phyloP scores from a whole-genome alignment of 1,140 invertebrate genomes.

The Zaprionus taronus region DNA sequence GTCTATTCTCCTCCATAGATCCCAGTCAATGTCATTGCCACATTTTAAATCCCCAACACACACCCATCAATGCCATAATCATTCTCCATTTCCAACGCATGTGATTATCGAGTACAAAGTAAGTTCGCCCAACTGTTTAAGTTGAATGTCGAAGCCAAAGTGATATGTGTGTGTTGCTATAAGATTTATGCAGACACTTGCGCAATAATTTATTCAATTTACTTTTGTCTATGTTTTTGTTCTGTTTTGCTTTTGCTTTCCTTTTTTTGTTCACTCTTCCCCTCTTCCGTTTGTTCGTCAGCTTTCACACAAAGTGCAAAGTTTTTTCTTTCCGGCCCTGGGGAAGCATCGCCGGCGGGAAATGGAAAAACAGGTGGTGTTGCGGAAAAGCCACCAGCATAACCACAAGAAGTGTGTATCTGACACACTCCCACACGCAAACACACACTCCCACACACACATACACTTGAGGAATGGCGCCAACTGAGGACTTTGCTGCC shows the following conservation, averaged over 20 bases:
- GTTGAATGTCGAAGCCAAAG: not conserved
- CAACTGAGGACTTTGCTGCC: conserved; percentile 62
- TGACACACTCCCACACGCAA: conserved; percentile 16
- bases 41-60: not conserved
- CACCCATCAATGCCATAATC: not conserved
- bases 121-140: not conserved
- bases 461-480: conserved; percentile 43
- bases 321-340: conserved; percentile 9
- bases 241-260: not conserved
- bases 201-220: conserved; percentile 38
- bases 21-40: not conserved
- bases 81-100: not conserved
- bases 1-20: not conserved
- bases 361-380: conserved; percentile 55
- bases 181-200: conserved; percentile 29
- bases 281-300: not conserved
- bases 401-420: not conserved
- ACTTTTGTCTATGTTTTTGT: not conserved
- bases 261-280: not conserved
- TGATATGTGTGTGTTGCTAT: not conserved
- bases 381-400: conserved; percentile 8
- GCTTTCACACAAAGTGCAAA: not conserved
- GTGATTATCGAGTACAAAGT: conserved; percentile 1
- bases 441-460: not conserved
- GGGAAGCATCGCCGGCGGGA: conserved; percentile 18